Evolutionary conservation across 2,888 invertebrate species (phyloP).

Genomic region (Carabus problematicus): DNA sequence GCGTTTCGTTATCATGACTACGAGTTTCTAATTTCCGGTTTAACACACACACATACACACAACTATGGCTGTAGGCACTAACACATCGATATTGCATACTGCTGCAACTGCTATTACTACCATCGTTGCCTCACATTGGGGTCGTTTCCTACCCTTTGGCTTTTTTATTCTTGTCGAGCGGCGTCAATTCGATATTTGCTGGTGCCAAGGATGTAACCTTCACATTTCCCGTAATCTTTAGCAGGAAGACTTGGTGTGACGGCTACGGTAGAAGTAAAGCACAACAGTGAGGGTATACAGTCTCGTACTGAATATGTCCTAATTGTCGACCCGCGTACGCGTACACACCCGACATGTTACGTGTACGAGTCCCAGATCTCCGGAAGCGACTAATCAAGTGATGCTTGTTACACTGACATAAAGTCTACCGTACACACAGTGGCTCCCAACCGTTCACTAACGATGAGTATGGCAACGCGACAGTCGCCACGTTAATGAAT

Average conservation of each 20-base stretch:
- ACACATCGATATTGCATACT: neutral
- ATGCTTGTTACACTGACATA: conserved; percentile 29
- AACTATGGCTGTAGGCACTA: neutral
- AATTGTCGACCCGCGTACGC: conserved; percentile 11
- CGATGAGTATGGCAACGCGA: neutral
- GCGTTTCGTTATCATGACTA: conserved; percentile 28
- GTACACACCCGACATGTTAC: conserved; percentile 19
- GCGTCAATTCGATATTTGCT: conserved; percentile 39
- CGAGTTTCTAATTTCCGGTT: conserved; percentile 43
- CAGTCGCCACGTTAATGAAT: conserved; percentile 8
- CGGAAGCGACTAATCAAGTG: conserved; percentile 35
- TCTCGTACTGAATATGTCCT: conserved; percentile 23
- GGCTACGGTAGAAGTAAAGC: neutral
- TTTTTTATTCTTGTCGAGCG: conserved; percentile 23
- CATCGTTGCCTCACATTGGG: neutral
- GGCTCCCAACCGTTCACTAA: conserved; percentile 26
- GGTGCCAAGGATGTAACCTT: too few relatives aligned
- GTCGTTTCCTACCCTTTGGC: neutral
- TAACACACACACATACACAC: conserved; percentile 23
- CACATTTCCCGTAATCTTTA: too few relatives aligned
- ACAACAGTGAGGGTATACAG: neutral
- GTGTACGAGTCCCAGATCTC: neutral
- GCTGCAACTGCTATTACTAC: neutral
- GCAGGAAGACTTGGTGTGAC: too few relatives aligned
- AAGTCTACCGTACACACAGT: conserved; percentile 9